Percentiles rank a stretch among this genome's conserved stretches.
Evolutionary conservation across 2,797 vertebrate species (phyloP).

Genomic region (Phylloscopus collybita): DNA sequence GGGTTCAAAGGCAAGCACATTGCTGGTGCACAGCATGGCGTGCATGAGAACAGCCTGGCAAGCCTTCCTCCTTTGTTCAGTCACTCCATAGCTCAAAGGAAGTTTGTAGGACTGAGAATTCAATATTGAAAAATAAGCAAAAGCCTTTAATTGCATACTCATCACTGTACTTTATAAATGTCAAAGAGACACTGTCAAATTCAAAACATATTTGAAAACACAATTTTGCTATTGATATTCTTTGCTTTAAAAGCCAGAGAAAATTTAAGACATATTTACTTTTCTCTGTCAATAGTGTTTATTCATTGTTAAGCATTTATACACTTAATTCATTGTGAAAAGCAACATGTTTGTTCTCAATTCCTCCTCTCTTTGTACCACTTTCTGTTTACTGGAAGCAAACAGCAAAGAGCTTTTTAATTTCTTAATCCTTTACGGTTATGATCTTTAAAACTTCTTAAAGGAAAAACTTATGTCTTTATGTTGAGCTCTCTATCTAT

Average conservation of each 20-base stretch:
- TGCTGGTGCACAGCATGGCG: slow-evolving; percentile 8
- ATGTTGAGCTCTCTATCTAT: not conserved
- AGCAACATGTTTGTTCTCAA: not conserved
- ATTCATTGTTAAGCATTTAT: slow-evolving; percentile 44
- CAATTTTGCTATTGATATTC: slow-evolving; percentile 37
- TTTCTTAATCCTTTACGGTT: not conserved
- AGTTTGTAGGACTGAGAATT: slow-evolving; percentile 22
- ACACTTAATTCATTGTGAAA: slow-evolving; percentile 13
- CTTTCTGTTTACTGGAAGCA: not conserved
- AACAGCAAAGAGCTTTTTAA: not conserved
- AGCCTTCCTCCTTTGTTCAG: slow-evolving; percentile 45
- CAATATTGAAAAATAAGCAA: slow-evolving; percentile 39
- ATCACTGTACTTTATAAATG: slow-evolving; percentile 41
- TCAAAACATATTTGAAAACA: slow-evolving; percentile 55
- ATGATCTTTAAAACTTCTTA: not conserved
- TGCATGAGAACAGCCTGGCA: slow-evolving; percentile 41
- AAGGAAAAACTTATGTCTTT: not conserved
- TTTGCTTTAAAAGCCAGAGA: slow-evolving; percentile 37
- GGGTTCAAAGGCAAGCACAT: slow-evolving; percentile 3
- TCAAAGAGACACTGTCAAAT: slow-evolving; percentile 52
- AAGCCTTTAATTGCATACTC: slow-evolving; percentile 42
- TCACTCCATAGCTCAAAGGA: slow-evolving; percentile 14
- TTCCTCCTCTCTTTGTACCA: not conserved
- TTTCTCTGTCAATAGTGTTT: slow-evolving; percentile 32
- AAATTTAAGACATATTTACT: slow-evolving; percentile 33